phyloP scores from a whole-genome alignment of 2,888 invertebrate species.

The Napeogenes sylphis region DNA sequence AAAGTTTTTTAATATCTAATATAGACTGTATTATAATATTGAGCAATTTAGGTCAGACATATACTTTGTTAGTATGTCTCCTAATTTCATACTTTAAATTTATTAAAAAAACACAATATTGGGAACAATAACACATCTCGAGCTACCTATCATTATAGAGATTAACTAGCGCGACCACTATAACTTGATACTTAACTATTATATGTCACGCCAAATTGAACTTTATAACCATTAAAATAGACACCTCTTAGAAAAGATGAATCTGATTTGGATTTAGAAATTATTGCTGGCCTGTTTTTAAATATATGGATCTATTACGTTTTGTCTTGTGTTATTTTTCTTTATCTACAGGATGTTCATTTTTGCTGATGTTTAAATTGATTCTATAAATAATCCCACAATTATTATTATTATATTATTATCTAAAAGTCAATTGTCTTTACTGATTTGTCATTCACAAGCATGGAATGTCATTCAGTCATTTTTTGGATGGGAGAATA shows the following conservation, averaged over 20 bases:
- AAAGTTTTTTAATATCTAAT: too few relatives aligned
- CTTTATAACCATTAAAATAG: conserved; percentile 39
- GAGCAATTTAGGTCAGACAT: conserved; percentile 20
- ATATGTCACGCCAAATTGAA: conserved; percentile 36
- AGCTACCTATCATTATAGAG: conserved; percentile 32
- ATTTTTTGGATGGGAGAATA: too few relatives aligned
- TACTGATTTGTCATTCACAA: too few relatives aligned
- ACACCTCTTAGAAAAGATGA: conserved; percentile 28
- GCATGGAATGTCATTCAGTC: too few relatives aligned
- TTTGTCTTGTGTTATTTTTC: conserved; percentile 55
- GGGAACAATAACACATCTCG: conserved; percentile 16
- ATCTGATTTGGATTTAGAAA: conserved; percentile 33
- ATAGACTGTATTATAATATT: background rate
- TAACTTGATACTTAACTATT: conserved; percentile 10
- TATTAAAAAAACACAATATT: conserved; percentile 15
- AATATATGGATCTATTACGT: conserved; percentile 68
- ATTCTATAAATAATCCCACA: background rate
- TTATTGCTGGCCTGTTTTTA: conserved; percentile 54
- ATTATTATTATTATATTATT: background rate
- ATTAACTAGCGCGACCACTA: conserved; percentile 28
- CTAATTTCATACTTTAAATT: conserved; percentile 7
- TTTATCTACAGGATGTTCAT: conserved; percentile 46
- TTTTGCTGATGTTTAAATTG: conserved; percentile 10
- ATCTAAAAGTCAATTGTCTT: too few relatives aligned
- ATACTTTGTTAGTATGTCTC: conserved; percentile 2